Evolutionary conservation across 2,113 vertebrate genomes (phyloP), one percentile per base, ranked within the genome.

Genomic region (Misgurnus mizolepis): DNA sequence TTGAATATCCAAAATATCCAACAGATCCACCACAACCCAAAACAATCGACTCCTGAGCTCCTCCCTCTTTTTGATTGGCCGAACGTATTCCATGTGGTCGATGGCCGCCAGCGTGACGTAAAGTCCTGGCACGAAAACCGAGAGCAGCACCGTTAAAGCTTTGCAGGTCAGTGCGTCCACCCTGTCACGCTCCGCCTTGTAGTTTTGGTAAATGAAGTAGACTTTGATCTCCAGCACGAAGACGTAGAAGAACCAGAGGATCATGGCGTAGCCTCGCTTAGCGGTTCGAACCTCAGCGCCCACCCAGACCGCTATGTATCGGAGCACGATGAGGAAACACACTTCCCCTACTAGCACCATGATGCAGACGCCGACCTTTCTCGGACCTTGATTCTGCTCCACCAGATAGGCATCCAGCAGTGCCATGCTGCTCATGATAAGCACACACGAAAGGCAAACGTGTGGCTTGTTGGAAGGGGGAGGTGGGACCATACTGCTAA

Each of bases 221-320:
- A 88, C 86, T 50, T 88, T 88, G 80, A 88, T 88, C 80, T 88
- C 87, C 61, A 88, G 68, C 34, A 88, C 87, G 40, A 88, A 88
- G 78, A 88, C 72, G 22, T 87, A 88, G 73, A 88, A 81, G 83
- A 88, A 88, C 87, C 87, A 88, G 34, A 88, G 84, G 18, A 88
- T 83, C 87, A 88, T 88, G 68, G 87, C 84, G 1, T 88, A 87
- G 67, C 87, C 87, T 0, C 87, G 82, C 66, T 86, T 86, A 9
- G 87, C 84, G 0, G 86, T 83, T 4, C 84, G 69, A 3, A 88
- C 87, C 76, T 88, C 87, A 0, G 87, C 79, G 1, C 87, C 86
- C 27, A 88, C 86, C 86, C 86, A 88, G 58, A 86, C 86, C 0
- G 86, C 86, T 10, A 87, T 80, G 18, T 88, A 88, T 40, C 86